These are phyloP conservation scores for Machimus atricapillus DNA, from an alignment of 2,888 invertebrate species.

Conservation along the genomic window DNA sequence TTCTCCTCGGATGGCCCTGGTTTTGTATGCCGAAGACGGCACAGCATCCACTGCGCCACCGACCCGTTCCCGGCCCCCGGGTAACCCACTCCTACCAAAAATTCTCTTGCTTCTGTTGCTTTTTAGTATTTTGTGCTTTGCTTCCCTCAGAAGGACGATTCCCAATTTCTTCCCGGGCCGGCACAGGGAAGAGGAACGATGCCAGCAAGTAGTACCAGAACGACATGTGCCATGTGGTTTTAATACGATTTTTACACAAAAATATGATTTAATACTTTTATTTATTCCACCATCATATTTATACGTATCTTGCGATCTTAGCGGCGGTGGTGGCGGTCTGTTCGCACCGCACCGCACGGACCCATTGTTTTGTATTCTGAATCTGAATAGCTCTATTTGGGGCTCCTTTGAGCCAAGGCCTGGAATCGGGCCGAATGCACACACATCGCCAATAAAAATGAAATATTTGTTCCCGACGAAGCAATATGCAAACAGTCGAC, in stretches of 20 bases:
- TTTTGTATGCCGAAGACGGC: conserved; percentile 44
- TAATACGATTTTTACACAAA: conserved; percentile 50
- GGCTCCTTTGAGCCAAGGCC: background rate
- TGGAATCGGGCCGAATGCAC: background rate
- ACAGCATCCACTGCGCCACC: conserved; percentile 39
- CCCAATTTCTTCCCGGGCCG: conserved; percentile 38
- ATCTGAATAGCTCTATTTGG: conserved; percentile 44
- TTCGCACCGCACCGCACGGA: background rate
- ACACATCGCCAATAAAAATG: conserved; percentile 10
- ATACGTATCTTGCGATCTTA: conserved; percentile 34
- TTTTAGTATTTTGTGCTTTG: conserved; percentile 45
- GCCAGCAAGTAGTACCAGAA: conserved; percentile 42
- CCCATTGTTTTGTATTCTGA: conserved; percentile 44
- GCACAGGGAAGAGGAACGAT: conserved; percentile 26
- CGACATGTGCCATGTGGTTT: conserved; percentile 50
- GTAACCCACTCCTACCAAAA: conserved; percentile 11
- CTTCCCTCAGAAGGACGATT: conserved; percentile 36
- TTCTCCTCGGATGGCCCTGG: conserved; percentile 39
- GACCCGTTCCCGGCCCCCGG: conserved; percentile 1
- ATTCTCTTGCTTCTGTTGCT: conserved; percentile 41
- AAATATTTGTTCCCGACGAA: background rate
- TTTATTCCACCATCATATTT: conserved; percentile 47
- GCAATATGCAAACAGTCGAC: background rate
- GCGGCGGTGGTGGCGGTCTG: background rate
- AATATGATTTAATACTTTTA: conserved; percentile 50